phyloP scores from a whole-genome alignment of 2,113 vertebrate genomes.

The Ctenomys sociabilis region DNA sequence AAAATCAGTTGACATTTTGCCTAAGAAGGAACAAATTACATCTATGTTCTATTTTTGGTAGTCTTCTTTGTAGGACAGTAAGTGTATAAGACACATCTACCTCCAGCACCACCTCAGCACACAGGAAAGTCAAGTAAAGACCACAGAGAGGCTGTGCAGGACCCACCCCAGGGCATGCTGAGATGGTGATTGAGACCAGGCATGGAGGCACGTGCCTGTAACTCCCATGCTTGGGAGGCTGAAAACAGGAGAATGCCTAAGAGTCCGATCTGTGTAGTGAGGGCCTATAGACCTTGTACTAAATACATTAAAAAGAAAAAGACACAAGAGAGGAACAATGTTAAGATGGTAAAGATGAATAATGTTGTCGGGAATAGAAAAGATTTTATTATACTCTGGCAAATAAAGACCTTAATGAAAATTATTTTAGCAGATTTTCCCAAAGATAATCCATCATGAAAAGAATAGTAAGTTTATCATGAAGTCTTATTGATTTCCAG shows the following conservation, averaged over 20 bases:
- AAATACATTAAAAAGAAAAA: too few relatives aligned
- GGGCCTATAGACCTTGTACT: too few relatives aligned
- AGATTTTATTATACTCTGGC: background rate
- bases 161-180: too few relatives aligned
- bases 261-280: too few relatives aligned
- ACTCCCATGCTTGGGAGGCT: too few relatives aligned
- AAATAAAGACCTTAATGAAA: background rate
- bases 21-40: background rate
- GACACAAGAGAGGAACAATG: background rate
- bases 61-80: rapidly evolving
- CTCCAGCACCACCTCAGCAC: background rate
- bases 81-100: background rate
- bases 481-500: conserved; percentile 45
- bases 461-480: conserved; percentile 43
- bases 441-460: background rate
- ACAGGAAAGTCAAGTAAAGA: background rate
- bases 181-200: too few relatives aligned
- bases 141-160: too few relatives aligned
- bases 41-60: background rate
- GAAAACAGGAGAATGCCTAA: too few relatives aligned
- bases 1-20: background rate
- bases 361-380: background rate
- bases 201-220: too few relatives aligned
- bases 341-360: background rate
- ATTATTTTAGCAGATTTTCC: background rate